Percentiles rank a stretch among this genome's conserved stretches.
phyloP scores from a whole-genome alignment of 2,888 invertebrate genomes.

The Oxycera nigricornis region DNA sequence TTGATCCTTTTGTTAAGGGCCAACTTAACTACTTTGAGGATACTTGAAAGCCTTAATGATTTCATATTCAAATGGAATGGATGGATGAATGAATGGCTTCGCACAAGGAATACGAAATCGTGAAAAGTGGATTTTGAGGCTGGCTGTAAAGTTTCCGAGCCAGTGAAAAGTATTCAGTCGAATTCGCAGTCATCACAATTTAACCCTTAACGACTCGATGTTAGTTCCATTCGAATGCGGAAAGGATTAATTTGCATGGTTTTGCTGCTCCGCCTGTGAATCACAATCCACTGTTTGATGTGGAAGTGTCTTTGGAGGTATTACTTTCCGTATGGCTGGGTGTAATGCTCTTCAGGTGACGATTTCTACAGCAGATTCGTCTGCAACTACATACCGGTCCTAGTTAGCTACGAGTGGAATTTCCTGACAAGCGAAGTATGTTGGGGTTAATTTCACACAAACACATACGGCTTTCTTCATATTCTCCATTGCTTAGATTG shows the following conservation, averaged over 20 bases:
- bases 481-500: too few relatives aligned
- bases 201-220: not conserved
- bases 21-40: constrained; percentile 38
- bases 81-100: constrained; percentile 21
- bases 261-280: too few relatives aligned
- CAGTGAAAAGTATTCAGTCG: not conserved
- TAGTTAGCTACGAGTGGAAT: too few relatives aligned
- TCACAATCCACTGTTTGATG: too few relatives aligned
- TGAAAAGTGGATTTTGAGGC: not conserved
- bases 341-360: too few relatives aligned
- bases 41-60: constrained; percentile 33
- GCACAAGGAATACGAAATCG: constrained; percentile 13
- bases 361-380: too few relatives aligned
- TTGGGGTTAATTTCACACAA: too few relatives aligned
- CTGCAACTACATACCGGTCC: too few relatives aligned
- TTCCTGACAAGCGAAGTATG: too few relatives aligned
- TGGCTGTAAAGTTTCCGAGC: not conserved
- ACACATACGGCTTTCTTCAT: too few relatives aligned
- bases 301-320: too few relatives aligned
- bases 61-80: constrained; percentile 39
- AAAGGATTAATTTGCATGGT: not conserved
- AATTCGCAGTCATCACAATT: not conserved
- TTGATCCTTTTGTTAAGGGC: constrained; percentile 33
- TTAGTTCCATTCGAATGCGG: not conserved
- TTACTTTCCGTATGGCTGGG: too few relatives aligned